phyloP scores from a whole-genome alignment of 2,888 invertebrate species.

The Melanostoma scalare region DNA sequence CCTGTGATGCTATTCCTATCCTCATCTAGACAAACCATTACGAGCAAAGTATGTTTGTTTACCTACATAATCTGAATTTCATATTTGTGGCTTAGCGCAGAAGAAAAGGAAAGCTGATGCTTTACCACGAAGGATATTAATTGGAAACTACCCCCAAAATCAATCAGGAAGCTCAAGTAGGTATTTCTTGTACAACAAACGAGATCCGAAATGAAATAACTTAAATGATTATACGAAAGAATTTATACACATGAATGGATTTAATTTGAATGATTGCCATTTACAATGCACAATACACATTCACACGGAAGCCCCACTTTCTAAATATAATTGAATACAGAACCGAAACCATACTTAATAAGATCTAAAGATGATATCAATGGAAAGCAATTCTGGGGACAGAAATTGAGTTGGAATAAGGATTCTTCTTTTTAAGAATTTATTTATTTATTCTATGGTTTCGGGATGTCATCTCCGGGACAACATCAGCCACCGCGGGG shows the following conservation, averaged over 20 bases:
- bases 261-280: conserved; percentile 40
- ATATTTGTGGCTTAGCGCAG: too few relatives aligned
- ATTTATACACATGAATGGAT: conserved; percentile 5
- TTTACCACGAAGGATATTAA: too few relatives aligned
- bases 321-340: conserved; percentile 22
- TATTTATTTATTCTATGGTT: conserved; percentile 12
- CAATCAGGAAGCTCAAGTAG: too few relatives aligned
- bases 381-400: conserved; percentile 41
- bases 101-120: too few relatives aligned
- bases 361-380: conserved; percentile 43
- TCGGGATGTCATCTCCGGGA: neutral
- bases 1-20: too few relatives aligned
- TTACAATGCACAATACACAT: neutral
- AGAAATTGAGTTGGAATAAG: conserved; percentile 43
- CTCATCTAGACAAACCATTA: too few relatives aligned
- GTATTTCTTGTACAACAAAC: too few relatives aligned
- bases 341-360: neutral
- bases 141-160: too few relatives aligned
- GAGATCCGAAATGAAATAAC: neutral
- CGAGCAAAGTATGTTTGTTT: too few relatives aligned
- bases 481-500: too few relatives aligned
- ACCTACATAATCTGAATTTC: too few relatives aligned
- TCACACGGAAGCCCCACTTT: neutral
- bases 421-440: conserved; percentile 25
- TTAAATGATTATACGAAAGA: conserved; percentile 9